A percentile compares a stretch with the other conserved stretches of the same genome.
phyloP scores from a whole-genome alignment of 2,113 vertebrate genomes.

The Potamarius usumacintae region DNA sequence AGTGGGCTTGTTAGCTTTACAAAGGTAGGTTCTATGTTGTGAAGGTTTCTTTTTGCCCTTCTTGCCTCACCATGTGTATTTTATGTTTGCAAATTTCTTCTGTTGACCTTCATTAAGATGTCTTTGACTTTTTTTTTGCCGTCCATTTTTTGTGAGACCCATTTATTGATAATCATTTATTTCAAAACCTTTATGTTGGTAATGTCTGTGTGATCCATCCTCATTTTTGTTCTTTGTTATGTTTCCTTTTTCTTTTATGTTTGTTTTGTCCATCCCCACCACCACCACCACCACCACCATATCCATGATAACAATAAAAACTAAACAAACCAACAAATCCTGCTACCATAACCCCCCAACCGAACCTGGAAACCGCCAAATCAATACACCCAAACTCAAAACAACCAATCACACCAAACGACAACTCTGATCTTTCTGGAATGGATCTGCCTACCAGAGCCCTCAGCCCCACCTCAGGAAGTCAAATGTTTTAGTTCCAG shows the following conservation, averaged over 20 bases:
- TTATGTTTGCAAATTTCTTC: slow-evolving; percentile 68
- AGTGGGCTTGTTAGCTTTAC: neutral
- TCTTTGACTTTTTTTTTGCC: slow-evolving; percentile 60
- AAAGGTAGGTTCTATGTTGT: slow-evolving; percentile 89
- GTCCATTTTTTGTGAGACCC: neutral
- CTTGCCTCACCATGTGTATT: slow-evolving; percentile 74
- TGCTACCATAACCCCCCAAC: slow-evolving; percentile 32
- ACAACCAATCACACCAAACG: slow-evolving; percentile 52
- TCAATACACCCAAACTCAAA: slow-evolving; percentile 49
- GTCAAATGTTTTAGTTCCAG: slow-evolving; percentile 93
- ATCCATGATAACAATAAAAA: slow-evolving; percentile 47
- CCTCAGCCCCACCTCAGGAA: slow-evolving; percentile 94
- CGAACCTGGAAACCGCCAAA: slow-evolving; percentile 55
- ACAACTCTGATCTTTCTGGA: slow-evolving; percentile 55
- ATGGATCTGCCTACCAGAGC: slow-evolving; percentile 83
- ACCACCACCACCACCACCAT: slow-evolving; percentile 69
- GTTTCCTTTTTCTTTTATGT: slow-evolving; percentile 77
- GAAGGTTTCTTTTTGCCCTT: slow-evolving; percentile 75
- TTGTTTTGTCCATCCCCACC: slow-evolving; percentile 77
- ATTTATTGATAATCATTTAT: slow-evolving; percentile 64
- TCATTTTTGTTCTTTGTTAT: slow-evolving; percentile 80
- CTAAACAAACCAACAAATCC: slow-evolving; percentile 49
- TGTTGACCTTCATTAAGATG: slow-evolving; percentile 73
- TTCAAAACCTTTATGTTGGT: slow-evolving; percentile 59
- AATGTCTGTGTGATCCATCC: slow-evolving; percentile 66